phyloP scores from a whole-genome alignment of 2,113 vertebrate genomes.

The Thunnus maccoyii region DNA sequence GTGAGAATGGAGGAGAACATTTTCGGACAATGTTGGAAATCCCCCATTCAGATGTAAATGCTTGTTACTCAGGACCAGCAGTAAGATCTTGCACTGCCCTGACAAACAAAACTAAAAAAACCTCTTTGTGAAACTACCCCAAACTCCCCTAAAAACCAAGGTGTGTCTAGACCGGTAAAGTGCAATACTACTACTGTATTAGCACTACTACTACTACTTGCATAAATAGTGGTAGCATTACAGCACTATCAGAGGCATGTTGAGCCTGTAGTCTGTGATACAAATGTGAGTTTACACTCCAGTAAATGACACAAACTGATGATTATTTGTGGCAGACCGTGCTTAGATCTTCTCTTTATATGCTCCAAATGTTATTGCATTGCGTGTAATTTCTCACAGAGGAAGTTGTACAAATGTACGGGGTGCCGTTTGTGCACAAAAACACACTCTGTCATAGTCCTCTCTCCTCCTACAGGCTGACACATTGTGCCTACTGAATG shows the following conservation, averaged over 20 bases:
- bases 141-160: background rate
- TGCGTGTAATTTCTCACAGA: background rate
- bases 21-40: background rate
- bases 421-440: constrained; percentile 18
- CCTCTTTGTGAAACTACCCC: no score
- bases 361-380: background rate
- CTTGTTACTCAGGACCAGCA: background rate
- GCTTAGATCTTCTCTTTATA: background rate
- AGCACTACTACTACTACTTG: no score
- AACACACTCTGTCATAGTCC: constrained; percentile 27
- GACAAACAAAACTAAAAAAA: no score
- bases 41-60: background rate
- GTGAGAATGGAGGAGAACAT: background rate
- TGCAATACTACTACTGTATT: background rate
- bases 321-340: background rate
- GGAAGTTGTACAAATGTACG: constrained; percentile 37
- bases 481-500: constrained; percentile 44
- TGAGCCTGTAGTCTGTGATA: background rate
- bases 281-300: no score
- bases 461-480: constrained; percentile 45
- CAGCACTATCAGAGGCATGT: background rate
- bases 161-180: background rate
- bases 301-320: background rate
- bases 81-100: background rate
- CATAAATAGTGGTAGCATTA: background rate